Percentiles rank a stretch among this genome's conserved stretches.
These are phyloP conservation scores for Indri indri DNA, from an alignment of 2,113 vertebrate genomes.

Conservation along the genomic window DNA sequence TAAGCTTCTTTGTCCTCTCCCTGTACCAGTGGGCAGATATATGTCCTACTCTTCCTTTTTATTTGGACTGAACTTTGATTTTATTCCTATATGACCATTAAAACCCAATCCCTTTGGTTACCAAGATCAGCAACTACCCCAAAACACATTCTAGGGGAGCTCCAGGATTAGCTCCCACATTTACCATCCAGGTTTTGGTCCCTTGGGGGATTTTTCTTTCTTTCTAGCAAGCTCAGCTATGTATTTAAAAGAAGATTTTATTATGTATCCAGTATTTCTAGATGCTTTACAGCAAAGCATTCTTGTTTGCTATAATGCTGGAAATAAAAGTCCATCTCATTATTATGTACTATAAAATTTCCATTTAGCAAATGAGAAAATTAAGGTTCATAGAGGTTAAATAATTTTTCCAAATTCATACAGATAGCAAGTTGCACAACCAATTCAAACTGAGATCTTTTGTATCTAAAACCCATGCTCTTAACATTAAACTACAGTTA, in stretches of 20 bases:
- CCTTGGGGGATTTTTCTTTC: not conserved
- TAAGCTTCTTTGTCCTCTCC: not conserved
- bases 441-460: not conserved
- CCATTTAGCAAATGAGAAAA: slow-evolving; percentile 8
- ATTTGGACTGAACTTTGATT: not conserved
- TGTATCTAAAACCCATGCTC: not conserved
- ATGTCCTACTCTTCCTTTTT: not conserved
- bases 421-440: not conserved
- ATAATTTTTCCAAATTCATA: not conserved
- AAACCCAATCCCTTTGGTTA: not conserved
- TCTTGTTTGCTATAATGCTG: slow-evolving; percentile 15
- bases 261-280: not conserved
- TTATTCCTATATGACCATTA: not conserved
- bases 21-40: not conserved
- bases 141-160: not conserved
- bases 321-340: not conserved
- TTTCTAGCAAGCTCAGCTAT: not conserved
- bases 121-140: not conserved
- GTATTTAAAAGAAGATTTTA: not conserved
- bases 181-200: not conserved
- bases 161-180: not conserved
- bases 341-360: not conserved
- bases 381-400: not conserved
- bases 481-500: not conserved
- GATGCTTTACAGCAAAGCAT: not conserved